Evolutionary conservation across 2,888 invertebrate species (phyloP), one percentile per base, ranked within the genome.

Genomic region (Ashinkailepas kermadecensis): DNA sequence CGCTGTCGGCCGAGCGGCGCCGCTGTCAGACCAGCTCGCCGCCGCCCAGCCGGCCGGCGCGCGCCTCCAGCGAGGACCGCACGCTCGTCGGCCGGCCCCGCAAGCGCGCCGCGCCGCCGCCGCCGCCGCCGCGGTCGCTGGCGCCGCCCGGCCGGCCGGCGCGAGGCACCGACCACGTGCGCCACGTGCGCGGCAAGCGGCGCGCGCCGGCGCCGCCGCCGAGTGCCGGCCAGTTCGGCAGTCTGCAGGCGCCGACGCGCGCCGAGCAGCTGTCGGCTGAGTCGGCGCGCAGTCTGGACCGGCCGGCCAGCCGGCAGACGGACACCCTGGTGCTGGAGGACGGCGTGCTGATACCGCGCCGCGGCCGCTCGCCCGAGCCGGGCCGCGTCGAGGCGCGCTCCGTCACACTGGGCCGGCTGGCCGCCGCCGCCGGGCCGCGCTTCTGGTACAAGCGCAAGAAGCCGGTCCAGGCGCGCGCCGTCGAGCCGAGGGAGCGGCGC

Each of bases 21-120:
- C 54, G 74, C 18, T 21, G 54, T 18, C 21, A 11, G 54, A 56
- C 74, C 56, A 18, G 74, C 74, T 74, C 74, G 21, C 74, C 74
- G 56, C 56, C 74, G 74, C 74, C 74, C 21, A 21, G 3, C 18
- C 74, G 74, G 74, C 74, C 74, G 54, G 21, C 56, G 18, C 54
- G 74, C 8, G 74, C 74, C 74, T 8, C 74, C 74, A 74, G 74
- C 56, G 74, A 74, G 74, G 74, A 74, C 74, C 74, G 74, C 56
- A 13, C 4, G 2, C 54, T 74, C 2, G 21, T 13, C 9, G 54
- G 21, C 74, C 54, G 74, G n/a, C 74, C 74, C 6, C 74, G 74
- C 21, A 74, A 74, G 74, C 15, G 74, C 3, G 74, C 74, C 15
- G 74, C 74, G 54, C 74, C 74, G 74, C 54, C 74, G 74, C 74